These are phyloP conservation scores for Zalophus californianus DNA, from an alignment of 2,797 vertebrate species.

Conservation along the genomic window DNA sequence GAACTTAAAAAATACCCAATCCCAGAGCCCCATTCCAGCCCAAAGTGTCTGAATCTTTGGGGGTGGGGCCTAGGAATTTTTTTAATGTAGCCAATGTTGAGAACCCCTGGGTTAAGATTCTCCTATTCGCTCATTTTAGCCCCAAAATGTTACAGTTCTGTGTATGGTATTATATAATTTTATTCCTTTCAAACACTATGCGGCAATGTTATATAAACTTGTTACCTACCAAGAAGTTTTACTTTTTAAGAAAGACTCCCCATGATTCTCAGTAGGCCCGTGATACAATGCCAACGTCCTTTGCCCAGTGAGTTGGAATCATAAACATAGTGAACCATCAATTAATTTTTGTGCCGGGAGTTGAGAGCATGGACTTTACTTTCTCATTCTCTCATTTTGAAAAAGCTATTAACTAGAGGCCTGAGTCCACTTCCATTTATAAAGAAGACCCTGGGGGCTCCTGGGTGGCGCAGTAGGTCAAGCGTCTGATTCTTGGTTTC, in stretches of 20 bases:
- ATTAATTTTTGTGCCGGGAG: slow-evolving; percentile 27
- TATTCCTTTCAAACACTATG: background rate
- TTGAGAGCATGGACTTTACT: background rate
- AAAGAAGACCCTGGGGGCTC: background rate
- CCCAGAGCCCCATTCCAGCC: background rate
- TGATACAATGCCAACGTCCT: background rate
- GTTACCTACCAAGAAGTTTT: slow-evolving; percentile 22
- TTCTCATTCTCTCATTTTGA: slow-evolving; percentile 41
- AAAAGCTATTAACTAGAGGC: background rate
- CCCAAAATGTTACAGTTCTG: background rate
- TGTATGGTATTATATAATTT: background rate
- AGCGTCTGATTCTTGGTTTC: background rate
- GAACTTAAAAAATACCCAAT: background rate
- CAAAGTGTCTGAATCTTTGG: background rate
- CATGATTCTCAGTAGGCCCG: background rate
- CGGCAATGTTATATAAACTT: background rate
- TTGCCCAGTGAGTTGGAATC: background rate
- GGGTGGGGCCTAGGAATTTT: background rate
- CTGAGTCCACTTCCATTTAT: background rate
- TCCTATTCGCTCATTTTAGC: background rate
- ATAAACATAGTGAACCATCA: background rate
- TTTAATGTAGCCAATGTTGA: background rate
- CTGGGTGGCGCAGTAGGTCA: background rate
- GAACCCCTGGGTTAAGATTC: background rate
- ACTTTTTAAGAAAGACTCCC: background rate